Base-by-base conservation (phyloP, 2,888 invertebrate genomes). In the Pinctada fucata region DNA sequence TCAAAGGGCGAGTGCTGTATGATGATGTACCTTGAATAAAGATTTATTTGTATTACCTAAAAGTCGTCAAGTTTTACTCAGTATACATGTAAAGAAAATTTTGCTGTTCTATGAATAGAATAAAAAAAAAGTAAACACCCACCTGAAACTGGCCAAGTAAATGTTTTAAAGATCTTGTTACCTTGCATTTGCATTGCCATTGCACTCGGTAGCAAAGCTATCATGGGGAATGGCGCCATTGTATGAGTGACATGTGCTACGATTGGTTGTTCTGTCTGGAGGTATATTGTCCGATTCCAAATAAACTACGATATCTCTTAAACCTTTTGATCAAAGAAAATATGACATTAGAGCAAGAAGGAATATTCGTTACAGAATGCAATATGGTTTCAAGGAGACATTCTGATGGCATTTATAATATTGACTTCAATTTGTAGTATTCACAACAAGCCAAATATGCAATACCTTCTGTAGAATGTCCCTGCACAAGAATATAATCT, bases 401-500 rank as follows among this genome's bases (percentile, higher is more conserved):
- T 31, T 31, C 1, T 31, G 31, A 31, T 31, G 31, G 31, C 31
- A 31, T 31, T 31, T 31, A 31, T 31, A 31, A 31, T 31, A 31
- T 31, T 31, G 31, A 31, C 31, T 31, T 31, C 31, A 31, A 31
- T 31, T 31, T 31, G 58, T 58, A 58, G 0, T 58, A 58, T 1
- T 58, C 58, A 58, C 58, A 58, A 0, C 6, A 58, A 58, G 13
- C 13, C 8, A 13, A 13, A 58, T 58, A 0, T 10, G 0, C 1
- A 58, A 74, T 74, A 74, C 74, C 74, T 65, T 5, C 47, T 66
- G 13, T 50, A 3, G n/a, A 10, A 13, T 63, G 58, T 58, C 77
- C 72, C 49, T 74, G 69, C 48, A 82, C 76, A n/a, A 79, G 67
- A 31, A 82, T 75, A 50, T 75, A 74, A 48, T 77, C 70, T 8